Evolutionary conservation across 2,797 vertebrate species (phyloP), one percentile per base, ranked within the genome.

Genomic region (Bovichtus variegatus): DNA sequence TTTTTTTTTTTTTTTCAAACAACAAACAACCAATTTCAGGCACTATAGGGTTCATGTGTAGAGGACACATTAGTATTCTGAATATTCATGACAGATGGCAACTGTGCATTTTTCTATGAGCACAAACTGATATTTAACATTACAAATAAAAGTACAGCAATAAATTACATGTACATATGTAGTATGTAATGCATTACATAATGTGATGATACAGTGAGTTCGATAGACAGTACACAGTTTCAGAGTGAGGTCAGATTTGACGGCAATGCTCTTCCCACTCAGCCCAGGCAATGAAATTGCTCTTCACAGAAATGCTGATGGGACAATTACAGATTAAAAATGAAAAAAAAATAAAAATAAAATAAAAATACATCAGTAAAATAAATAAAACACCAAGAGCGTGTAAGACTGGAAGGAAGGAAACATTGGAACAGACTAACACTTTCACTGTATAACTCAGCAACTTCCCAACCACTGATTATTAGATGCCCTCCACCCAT

Each of bases 31-130:
- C 69, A 71, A 71, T 74, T 72, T 76, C 68, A 92, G 89, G 89
- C 87, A 91, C 89, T 89, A 83, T 78, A 85, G 72, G 76, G 84
- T 80, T 83, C 15, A 55, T 76, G 65, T 85, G 74, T 88, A 27
- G 58, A 71, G 44, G 65, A 82, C 25, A 67, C 46, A 80, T 68
- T 27, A 69, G 49, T 67, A 66, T 71, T 74, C 50, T 76, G 67
- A 74, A 53, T 66, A 63, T 16, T 65, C 29, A 25, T 71, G 57
- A 72, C 38, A 70, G 38, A 74, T 71, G 62, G 63, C 66, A 27
- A 78, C n/a, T 49, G 49, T 59, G 60, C n/a, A 55, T 63, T 64
- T 74, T 85, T 76, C 65, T 64, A 69, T 74, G 44, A 81, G 55
- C 51, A 85, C 61, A 80, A 81, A 73, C 38, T 12, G 55, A 80